Conservation (phyloP, 2,113 vertebrate species). For the Electrona antarctica region DNA sequence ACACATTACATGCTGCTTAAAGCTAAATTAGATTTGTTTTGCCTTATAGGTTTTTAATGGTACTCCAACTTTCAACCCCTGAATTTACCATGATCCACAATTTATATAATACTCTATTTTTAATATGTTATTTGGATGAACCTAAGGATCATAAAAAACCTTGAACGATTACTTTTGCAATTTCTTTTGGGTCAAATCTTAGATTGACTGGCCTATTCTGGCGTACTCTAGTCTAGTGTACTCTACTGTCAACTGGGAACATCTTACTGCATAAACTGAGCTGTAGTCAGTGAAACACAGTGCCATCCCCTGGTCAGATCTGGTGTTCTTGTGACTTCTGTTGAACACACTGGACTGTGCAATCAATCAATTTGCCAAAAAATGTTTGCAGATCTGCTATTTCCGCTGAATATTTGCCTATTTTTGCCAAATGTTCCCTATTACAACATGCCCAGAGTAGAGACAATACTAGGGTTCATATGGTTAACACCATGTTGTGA, state of each 20-base stretch:
- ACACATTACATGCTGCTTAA: too few relatives aligned
- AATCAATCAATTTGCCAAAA: not conserved
- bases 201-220: too few relatives aligned
- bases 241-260: slow-evolving; percentile 34
- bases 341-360: not conserved
- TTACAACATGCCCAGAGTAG: not conserved
- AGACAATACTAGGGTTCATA: not conserved
- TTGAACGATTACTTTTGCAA: too few relatives aligned
- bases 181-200: too few relatives aligned
- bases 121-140: too few relatives aligned
- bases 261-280: slow-evolving; percentile 38
- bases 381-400: too few relatives aligned
- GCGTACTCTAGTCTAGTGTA: slow-evolving; percentile 12
- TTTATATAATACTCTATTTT: too few relatives aligned
- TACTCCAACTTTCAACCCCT: too few relatives aligned
- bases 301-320: slow-evolving; percentile 57
- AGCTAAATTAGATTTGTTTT: too few relatives aligned
- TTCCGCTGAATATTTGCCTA: not conserved
- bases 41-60: too few relatives aligned
- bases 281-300: slow-evolving; percentile 10
- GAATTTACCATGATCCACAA: too few relatives aligned
- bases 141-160: too few relatives aligned
- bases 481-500: not conserved
- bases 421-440: not conserved
- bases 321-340: not conserved